Percentiles rank a stretch among this genome's conserved stretches.
Conservation (phyloP, 2,113 vertebrate species). For the Athene noctua region DNA sequence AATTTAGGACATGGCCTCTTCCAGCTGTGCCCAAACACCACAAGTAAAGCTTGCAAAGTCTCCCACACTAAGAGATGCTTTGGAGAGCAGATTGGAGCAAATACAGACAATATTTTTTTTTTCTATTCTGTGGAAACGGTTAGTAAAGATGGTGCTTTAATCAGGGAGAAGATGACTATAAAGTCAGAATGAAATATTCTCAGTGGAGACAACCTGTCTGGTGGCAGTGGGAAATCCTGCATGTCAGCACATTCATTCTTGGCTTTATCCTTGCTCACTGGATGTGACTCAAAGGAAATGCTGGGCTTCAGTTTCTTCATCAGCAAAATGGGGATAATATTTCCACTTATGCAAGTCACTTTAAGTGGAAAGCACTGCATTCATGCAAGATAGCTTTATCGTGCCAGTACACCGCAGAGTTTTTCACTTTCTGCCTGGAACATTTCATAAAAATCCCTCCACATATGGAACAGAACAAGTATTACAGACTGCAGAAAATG, state of each 20-base stretch:
- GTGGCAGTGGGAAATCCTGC: conserved; percentile 48
- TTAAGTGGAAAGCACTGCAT: conserved; percentile 39
- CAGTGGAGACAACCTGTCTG: conserved; percentile 42
- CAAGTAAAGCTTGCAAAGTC: neutral
- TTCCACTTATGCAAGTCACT: conserved; percentile 56
- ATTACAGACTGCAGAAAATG: conserved; percentile 52
- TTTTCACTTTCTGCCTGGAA: conserved; percentile 56
- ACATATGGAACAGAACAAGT: conserved; percentile 53
- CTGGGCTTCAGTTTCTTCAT: conserved; percentile 57
- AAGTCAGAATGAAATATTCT: conserved; percentile 42
- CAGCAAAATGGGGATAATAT: conserved; percentile 53
- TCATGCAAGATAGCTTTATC: conserved; percentile 13
- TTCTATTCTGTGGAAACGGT: neutral
- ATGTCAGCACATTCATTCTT: conserved; percentile 56
- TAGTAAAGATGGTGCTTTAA: conserved; percentile 6
- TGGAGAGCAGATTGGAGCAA: neutral
- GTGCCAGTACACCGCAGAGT: conserved; percentile 15
- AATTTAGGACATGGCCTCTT: neutral
- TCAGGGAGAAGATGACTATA: neutral
- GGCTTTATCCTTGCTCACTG: conserved; percentile 41
- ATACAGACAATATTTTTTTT: neutral
- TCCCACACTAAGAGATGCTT: neutral
- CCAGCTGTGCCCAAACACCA: neutral
- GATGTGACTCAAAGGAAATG: conserved; percentile 46
- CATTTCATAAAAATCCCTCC: conserved; percentile 51